phyloP scores from a whole-genome alignment of 2,888 invertebrate genomes.

The Thysanoteuthis rhombus region DNA sequence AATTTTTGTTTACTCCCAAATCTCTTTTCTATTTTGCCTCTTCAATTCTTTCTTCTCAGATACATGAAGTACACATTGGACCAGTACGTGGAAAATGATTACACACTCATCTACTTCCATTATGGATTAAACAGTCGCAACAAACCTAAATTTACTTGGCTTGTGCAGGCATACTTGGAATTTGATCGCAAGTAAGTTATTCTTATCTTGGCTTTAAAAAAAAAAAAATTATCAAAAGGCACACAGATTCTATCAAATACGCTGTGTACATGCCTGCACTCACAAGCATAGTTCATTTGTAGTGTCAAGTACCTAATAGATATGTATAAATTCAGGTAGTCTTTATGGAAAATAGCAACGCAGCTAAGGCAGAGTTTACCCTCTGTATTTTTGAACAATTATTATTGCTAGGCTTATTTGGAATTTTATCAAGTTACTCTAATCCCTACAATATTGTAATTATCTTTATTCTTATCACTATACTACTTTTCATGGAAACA shows the following conservation, averaged over 20 bases:
- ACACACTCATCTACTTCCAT: slow-evolving; percentile 97
- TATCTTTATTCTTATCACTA: no score
- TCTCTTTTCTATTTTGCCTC: slow-evolving; percentile 31
- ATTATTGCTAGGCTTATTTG: no score
- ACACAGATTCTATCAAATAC: not conserved
- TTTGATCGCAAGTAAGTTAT: slow-evolving; percentile 85
- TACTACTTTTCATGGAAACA: no score
- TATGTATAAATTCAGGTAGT: no score
- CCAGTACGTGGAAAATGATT: slow-evolving; percentile 97
- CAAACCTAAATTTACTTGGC: slow-evolving; percentile 93
- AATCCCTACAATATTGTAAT: no score
- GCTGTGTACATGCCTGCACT: no score
- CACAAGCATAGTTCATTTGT: no score
- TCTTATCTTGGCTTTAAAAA: not conserved
- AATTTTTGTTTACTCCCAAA: not conserved
- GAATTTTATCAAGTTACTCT: no score
- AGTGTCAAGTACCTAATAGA: no score
- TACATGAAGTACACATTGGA: slow-evolving; percentile 93
- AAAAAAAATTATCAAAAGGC: not conserved
- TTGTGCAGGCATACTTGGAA: slow-evolving; percentile 95
- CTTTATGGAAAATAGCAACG: no score
- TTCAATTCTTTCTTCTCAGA: slow-evolving; percentile 74
- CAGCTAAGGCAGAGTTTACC: no score
- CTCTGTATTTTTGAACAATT: no score
- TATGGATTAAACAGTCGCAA: slow-evolving; percentile 94